Percentiles rank a stretch among this genome's conserved stretches.
These are phyloP conservation scores for Rhyacichthys aspro DNA, from an alignment of 2,797 vertebrate species.

Conservation along the genomic window DNA sequence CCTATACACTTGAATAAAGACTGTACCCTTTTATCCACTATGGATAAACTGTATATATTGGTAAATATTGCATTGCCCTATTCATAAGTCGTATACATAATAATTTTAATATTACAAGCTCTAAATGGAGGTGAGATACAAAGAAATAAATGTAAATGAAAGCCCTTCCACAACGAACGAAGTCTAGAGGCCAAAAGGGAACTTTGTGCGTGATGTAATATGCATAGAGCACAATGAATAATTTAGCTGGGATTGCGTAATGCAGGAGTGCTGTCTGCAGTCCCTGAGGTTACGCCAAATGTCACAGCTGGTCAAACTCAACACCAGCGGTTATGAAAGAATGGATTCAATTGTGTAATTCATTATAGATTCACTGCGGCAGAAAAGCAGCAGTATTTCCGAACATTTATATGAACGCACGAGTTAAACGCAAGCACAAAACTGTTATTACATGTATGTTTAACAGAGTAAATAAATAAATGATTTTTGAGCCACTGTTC, in stretches of 20 bases:
- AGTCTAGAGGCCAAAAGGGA: slow-evolving; percentile 32
- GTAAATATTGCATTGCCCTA: no score
- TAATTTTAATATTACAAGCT: no score
- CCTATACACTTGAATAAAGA: not conserved
- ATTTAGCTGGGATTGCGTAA: slow-evolving; percentile 66
- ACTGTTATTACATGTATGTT: no score
- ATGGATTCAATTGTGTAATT: not conserved
- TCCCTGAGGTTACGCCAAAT: slow-evolving; percentile 51
- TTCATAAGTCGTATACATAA: no score
- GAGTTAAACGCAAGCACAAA: no score
- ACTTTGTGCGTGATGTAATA: slow-evolving; percentile 56
- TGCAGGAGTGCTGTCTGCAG: slow-evolving; percentile 29
- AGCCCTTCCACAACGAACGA: slow-evolving; percentile 20
- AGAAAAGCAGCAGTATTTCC: no score
- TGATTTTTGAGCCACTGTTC: no score
- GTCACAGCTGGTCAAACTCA: slow-evolving; percentile 67
- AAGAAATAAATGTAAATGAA: slow-evolving; percentile 9
- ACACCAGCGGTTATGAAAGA: slow-evolving; percentile 50
- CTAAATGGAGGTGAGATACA: not conserved
- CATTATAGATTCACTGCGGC: no score
- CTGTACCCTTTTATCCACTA: not conserved
- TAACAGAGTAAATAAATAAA: no score
- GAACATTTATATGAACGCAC: no score
- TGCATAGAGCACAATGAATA: slow-evolving; percentile 62
- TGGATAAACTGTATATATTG: no score